These are phyloP conservation scores for Chelonus formosanus DNA, from an alignment of 2,888 invertebrate genomes.

Conservation along the genomic window DNA sequence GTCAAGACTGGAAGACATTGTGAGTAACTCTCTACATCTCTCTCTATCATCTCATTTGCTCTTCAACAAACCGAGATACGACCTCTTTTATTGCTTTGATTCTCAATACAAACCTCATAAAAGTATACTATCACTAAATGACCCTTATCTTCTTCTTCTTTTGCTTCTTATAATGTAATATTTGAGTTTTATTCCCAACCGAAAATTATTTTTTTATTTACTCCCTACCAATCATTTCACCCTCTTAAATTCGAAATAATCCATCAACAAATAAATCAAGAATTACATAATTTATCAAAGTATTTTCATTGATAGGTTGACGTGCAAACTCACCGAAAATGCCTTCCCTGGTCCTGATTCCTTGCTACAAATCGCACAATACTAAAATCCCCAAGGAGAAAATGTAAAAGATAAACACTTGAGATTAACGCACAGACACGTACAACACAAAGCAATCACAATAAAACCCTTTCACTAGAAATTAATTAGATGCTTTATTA, in stretches of 20 bases:
- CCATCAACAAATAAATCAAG: too few species aligned
- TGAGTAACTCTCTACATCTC: conserved; percentile 3
- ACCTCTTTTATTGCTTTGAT: neutral
- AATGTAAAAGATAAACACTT: conserved; percentile 5
- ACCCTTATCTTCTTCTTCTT: too few species aligned
- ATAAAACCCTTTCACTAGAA: neutral
- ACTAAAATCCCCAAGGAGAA: neutral
- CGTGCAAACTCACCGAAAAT: too few species aligned
- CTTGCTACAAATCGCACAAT: neutral
- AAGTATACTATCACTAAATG: too few species aligned
- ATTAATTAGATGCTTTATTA: neutral
- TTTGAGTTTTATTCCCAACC: too few species aligned
- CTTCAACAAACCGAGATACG: neutral
- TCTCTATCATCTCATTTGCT: neutral
- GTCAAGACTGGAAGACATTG: conserved; percentile 15
- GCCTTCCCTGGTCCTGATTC: too few species aligned
- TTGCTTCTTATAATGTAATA: too few species aligned
- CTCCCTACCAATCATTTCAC: too few species aligned
- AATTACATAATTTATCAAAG: too few species aligned
- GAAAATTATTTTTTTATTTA: too few species aligned
- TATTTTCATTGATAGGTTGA: too few species aligned
- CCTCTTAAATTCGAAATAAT: too few species aligned
- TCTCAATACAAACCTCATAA: neutral
- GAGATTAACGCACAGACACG: conserved; percentile 12
- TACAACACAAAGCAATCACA: conserved; percentile 1